Percentiles rank a stretch among this genome's conserved stretches.
Conservation (phyloP, 2,888 invertebrate species). For the Machimus rusticus region DNA sequence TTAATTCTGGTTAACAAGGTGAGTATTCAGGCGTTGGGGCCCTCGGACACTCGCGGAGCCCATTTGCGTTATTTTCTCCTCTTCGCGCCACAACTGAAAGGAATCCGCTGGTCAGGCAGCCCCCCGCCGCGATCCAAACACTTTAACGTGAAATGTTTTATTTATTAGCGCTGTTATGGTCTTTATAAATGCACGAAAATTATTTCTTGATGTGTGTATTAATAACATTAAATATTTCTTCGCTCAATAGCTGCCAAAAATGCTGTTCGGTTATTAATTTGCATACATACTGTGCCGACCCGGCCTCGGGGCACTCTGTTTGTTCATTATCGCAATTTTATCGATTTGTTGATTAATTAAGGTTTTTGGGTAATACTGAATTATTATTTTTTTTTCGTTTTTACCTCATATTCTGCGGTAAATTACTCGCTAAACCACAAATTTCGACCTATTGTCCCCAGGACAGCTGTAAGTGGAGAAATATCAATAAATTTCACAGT, state of each 20-base stretch:
- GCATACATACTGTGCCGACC: background rate
- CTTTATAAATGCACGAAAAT: slow-evolving; percentile 53
- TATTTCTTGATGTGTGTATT: slow-evolving; percentile 53
- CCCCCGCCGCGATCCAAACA: slow-evolving; percentile 52
- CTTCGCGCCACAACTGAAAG: slow-evolving; percentile 8
- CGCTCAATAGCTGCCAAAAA: slow-evolving; percentile 40
- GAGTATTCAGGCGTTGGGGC: slow-evolving; percentile 37
- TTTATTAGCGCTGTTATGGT: slow-evolving; percentile 53
- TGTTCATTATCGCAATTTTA: slow-evolving; percentile 10
- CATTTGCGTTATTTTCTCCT: slow-evolving; percentile 26
- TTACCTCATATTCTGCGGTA: background rate
- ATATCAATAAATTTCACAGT: background rate
- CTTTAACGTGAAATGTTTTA: slow-evolving; percentile 54
- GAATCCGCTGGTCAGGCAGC: slow-evolving; percentile 27
- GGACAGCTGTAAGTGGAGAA: background rate
- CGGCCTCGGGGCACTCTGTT: background rate
- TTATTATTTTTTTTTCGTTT: background rate
- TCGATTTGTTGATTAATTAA: slow-evolving; percentile 12
- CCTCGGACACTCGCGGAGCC: slow-evolving; percentile 1
- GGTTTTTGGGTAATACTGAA: background rate
- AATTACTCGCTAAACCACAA: background rate
- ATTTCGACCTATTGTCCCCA: background rate
- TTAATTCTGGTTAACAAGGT: slow-evolving; percentile 48
- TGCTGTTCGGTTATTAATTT: slow-evolving; percentile 33
- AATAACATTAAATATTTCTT: slow-evolving; percentile 48